Percentiles rank a stretch among this genome's conserved stretches.
Evolutionary conservation across 2,113 vertebrate genomes (phyloP).

Genomic region (Anser cygnoides): DNA sequence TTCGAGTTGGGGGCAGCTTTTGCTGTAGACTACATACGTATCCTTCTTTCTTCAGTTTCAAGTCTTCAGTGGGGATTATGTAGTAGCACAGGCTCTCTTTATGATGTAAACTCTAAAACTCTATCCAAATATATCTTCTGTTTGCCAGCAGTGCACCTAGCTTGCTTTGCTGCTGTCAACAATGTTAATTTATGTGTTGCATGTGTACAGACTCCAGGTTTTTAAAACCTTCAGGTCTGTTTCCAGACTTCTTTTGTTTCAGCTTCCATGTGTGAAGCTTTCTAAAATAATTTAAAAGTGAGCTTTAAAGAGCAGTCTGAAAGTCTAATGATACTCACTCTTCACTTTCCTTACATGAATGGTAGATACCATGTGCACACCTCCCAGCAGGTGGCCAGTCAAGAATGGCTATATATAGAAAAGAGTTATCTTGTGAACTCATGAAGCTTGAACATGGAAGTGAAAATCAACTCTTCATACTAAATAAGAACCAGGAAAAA

Average conservation of each 20-base stretch:
- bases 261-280: background rate
- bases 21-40: background rate
- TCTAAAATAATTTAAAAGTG: background rate
- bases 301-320: background rate
- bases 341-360: background rate
- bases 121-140: background rate
- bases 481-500: background rate
- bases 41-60: background rate
- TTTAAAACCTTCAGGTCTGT: background rate
- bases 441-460: background rate
- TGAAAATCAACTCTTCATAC: background rate
- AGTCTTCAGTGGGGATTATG: background rate
- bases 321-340: background rate
- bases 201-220: background rate
- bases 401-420: fast-evolving
- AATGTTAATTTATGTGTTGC: background rate
- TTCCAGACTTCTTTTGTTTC: background rate
- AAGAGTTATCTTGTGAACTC: background rate
- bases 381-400: background rate
- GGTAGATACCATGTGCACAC: background rate
- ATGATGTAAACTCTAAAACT: background rate
- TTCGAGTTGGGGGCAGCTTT: background rate
- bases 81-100: background rate
- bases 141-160: background rate
- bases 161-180: background rate